Percentiles rank a stretch among this genome's conserved stretches.
Conservation (phyloP, 2,888 invertebrate species). For the Alentia gelatinosa region DNA sequence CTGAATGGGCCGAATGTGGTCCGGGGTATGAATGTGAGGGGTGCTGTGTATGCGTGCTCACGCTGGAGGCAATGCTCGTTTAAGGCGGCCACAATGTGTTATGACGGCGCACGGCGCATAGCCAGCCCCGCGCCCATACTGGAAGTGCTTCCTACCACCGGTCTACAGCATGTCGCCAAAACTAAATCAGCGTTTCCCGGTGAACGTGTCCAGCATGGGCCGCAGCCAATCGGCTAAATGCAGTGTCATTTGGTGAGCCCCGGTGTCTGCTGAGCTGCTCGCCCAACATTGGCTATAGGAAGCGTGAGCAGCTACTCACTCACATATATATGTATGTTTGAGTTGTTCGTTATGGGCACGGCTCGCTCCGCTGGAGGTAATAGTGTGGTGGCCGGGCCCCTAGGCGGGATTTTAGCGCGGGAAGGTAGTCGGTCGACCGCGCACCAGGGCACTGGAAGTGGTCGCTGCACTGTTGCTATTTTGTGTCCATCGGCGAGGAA, state of each 20-base stretch:
- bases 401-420: background rate
- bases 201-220: conserved; percentile 21
- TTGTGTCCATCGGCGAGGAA: too few relatives aligned
- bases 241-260: background rate
- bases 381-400: background rate
- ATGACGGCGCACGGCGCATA: background rate
- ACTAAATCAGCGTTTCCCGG: conserved; percentile 22
- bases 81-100: background rate
- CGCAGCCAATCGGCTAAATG: conserved; percentile 19
- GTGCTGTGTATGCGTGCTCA: background rate
- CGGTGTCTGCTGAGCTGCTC: too few relatives aligned
- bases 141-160: conserved; percentile 10
- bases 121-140: background rate
- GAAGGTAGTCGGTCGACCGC: background rate
- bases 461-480: too few relatives aligned
- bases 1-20: background rate
- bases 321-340: background rate
- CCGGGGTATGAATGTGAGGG: background rate
- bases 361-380: background rate
- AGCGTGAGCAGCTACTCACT: background rate
- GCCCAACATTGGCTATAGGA: too few relatives aligned
- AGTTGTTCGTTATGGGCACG: background rate
- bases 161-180: conserved; percentile 20
- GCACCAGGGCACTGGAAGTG: background rate
- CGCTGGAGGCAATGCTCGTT: background rate